Percentiles rank a stretch among this genome's conserved stretches.
Evolutionary conservation across 2,113 vertebrate genomes (phyloP).

Genomic region (Neopipo cinnamomea): DNA sequence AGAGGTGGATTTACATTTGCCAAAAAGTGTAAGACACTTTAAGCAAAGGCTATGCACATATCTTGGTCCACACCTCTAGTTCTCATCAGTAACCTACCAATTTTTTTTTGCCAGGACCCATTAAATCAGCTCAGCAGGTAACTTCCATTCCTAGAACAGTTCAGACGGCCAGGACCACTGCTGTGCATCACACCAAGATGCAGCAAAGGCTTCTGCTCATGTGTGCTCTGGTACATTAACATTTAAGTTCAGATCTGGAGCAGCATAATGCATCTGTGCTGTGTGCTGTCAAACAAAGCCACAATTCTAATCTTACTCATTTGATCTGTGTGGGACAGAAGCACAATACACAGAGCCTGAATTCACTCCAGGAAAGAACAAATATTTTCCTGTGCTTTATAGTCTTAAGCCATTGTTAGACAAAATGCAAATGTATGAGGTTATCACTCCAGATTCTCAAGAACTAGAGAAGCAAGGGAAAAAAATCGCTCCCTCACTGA

Average conservation of each 20-base stretch:
- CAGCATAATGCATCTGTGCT: background rate
- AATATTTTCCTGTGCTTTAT: background rate
- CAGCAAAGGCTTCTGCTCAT: background rate
- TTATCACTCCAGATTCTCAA: background rate
- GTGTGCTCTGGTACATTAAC: background rate
- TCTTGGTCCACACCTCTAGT: background rate
- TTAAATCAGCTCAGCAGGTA: slow-evolving; percentile 7
- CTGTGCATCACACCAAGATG: background rate
- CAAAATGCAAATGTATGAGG: background rate
- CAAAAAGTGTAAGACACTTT: background rate
- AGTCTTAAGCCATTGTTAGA: background rate
- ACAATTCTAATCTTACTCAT: slow-evolving; percentile 14
- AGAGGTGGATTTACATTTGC: background rate
- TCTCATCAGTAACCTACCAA: background rate
- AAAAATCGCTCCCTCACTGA: background rate
- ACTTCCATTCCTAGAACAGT: background rate
- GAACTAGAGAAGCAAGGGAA: background rate
- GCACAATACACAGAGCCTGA: background rate
- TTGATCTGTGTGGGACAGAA: background rate
- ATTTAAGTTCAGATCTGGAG: background rate
- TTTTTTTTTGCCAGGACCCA: background rate
- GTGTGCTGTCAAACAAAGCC: background rate
- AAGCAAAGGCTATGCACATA: background rate
- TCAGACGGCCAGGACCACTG: background rate
- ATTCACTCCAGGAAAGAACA: background rate